Evolutionary conservation across 2,113 vertebrate genomes (phyloP).

Genomic region (Chlamydotis undulata): DNA sequence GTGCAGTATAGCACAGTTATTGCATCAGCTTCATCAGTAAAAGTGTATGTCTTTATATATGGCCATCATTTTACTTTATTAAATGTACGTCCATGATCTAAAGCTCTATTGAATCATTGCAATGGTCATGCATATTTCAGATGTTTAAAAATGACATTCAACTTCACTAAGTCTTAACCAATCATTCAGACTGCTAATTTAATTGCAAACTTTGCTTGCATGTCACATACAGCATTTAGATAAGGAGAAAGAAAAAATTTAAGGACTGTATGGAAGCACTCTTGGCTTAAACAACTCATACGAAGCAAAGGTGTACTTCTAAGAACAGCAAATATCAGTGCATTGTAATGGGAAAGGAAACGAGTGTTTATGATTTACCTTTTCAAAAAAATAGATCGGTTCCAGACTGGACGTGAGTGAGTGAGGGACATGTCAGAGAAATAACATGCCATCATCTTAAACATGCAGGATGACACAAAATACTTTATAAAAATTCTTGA

Average conservation of each 20-base stretch:
- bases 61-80: conserved; percentile 35
- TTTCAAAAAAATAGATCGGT: neutral
- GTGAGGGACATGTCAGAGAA: neutral
- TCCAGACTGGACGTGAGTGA: neutral
- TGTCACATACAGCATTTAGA: neutral
- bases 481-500: neutral
- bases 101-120: neutral
- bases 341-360: neutral
- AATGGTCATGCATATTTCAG: conserved; percentile 28
- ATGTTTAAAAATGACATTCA: neutral
- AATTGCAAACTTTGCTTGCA: neutral
- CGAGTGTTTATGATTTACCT: neutral
- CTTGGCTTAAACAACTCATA: neutral
- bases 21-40: conserved; percentile 15
- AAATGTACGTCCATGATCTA: conserved; percentile 12
- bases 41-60: neutral
- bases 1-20: neutral
- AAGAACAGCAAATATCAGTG: neutral
- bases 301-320: neutral
- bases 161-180: neutral
- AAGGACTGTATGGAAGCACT: neutral
- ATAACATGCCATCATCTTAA: neutral
- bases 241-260: neutral
- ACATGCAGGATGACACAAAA: neutral
- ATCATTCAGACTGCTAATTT: neutral